Base-by-base conservation (phyloP, 2,797 vertebrate genomes). In the Aldrovandia affinis region DNA sequence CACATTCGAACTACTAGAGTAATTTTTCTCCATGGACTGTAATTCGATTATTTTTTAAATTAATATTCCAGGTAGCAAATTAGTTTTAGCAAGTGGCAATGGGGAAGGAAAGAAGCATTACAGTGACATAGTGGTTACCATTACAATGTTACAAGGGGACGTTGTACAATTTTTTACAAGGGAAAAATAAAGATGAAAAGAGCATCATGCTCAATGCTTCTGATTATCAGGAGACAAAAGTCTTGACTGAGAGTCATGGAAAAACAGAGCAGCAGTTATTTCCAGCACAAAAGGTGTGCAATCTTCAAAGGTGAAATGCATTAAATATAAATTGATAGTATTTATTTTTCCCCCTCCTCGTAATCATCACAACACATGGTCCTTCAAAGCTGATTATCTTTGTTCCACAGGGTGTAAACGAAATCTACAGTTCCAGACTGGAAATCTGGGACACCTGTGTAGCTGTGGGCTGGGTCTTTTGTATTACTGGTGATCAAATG, bases 351-450 rank as follows among this genome's bases (percentile, higher is more conserved):
- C 81, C 77, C 44, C 22, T 42, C 33, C 4, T 20, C 81, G 33
- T 36, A 6, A 57, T 61, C 33, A 82, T 83, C 80, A 79, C 39
- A 33, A 70, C 61, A 80, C 57, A 30, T 50, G 22, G 57, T 78
- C 82, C 79, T 63, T 88, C 86, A 83, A 80, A 81, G 75, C 86
- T 86, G 84, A 90, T 86, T 81, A 86, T 78, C 78, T 80, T 50
- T 18, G 47, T 70, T 81, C 59, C 25, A 3, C 83, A 82, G 85
- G 54, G 63, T 80, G 81, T 85, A 82, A 86, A 82, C 83, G 80
- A 86, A 80, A 81, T 77, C 80, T 77, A 63, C 63, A 83, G 81
- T 33, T 78, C 44, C 8, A 57, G 84, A 86, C n/a, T 25, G 79
- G 22, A 73, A 83, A 84, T 85, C 70, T 47, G 86, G 84, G 87